phyloP scores from a whole-genome alignment of 2,888 invertebrate species.

The Campoletis raptor region DNA sequence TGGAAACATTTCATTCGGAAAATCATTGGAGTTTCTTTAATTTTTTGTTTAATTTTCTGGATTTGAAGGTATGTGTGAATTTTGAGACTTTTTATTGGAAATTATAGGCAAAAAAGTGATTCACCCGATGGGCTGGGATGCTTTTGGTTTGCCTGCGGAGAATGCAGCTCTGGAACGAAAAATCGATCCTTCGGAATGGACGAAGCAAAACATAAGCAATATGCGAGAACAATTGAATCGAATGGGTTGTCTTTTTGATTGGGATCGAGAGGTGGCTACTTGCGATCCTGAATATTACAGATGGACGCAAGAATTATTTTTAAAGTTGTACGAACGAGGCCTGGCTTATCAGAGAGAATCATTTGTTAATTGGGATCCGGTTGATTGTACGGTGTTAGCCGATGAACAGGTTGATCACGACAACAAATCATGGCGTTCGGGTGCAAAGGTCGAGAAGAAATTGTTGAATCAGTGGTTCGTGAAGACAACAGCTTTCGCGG shows the following conservation, averaged over 20 bases:
- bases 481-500: conserved; percentile 93
- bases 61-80: not conserved
- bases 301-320: conserved; percentile 98
- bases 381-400: conserved; percentile 98
- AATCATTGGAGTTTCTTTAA: too few species aligned
- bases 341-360: conserved; percentile 95
- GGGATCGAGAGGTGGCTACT: conserved; percentile 95
- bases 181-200: conserved; percentile 95
- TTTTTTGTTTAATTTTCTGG: too few species aligned
- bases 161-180: conserved; percentile 97
- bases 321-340: conserved; percentile 93
- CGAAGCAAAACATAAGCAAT: conserved; percentile 91
- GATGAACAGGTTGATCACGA: conserved; percentile 98
- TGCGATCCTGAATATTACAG: conserved; percentile 95
- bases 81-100: not conserved
- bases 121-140: conserved; percentile 99
- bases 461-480: conserved; percentile 98
- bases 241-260: conserved; percentile 96
- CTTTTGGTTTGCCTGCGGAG: conserved; percentile 99
- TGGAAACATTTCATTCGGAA: too few species aligned
- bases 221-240: conserved; percentile 93
- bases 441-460: conserved; percentile 96
- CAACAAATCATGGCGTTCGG: conserved; percentile 98
- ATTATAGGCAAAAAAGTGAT: conserved; percentile 87
- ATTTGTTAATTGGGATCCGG: conserved; percentile 99